Evolutionary conservation across 2,797 vertebrate genomes (phyloP).

Genomic region (Sparidentex hasta): DNA sequence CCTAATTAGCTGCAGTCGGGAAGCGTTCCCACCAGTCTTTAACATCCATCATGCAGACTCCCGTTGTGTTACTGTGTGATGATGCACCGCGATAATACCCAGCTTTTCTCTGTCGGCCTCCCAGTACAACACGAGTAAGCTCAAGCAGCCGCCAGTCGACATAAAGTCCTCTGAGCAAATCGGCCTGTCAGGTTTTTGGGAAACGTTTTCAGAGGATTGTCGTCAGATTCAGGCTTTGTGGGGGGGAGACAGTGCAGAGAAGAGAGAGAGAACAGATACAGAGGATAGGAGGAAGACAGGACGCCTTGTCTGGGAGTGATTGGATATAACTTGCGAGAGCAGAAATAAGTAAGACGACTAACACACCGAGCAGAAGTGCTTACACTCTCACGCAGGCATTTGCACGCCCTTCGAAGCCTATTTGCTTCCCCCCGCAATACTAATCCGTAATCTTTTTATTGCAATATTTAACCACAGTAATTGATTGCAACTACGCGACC

Average conservation of each 20-base stretch:
- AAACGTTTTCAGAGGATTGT: constrained; percentile 38
- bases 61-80: constrained; percentile 18
- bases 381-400: constrained; percentile 33
- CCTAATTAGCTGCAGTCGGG: background rate
- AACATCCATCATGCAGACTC: constrained; percentile 4
- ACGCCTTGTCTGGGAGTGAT: constrained; percentile 17
- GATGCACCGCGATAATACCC: constrained; percentile 14
- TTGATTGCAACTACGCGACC: constrained; percentile 77
- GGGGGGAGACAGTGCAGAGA: background rate
- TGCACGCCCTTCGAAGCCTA: constrained; percentile 54
- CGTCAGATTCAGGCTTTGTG: constrained; percentile 36
- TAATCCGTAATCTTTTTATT: constrained; percentile 79
- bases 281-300: background rate
- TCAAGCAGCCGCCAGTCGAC: background rate
- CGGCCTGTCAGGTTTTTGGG: constrained; percentile 35
- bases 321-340: constrained; percentile 6
- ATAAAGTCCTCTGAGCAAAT: constrained; percentile 36
- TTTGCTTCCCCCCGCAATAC: constrained; percentile 46
- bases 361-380: constrained; percentile 40
- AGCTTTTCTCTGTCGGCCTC: constrained; percentile 26
- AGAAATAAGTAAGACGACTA: constrained; percentile 33
- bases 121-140: constrained; percentile 17
- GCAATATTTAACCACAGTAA: constrained; percentile 80
- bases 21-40: background rate
- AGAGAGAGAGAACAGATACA: background rate